Percentiles rank a stretch among this genome's conserved stretches.
phyloP scores from a whole-genome alignment of 2,888 invertebrate genomes.

The Diogma glabrata region DNA sequence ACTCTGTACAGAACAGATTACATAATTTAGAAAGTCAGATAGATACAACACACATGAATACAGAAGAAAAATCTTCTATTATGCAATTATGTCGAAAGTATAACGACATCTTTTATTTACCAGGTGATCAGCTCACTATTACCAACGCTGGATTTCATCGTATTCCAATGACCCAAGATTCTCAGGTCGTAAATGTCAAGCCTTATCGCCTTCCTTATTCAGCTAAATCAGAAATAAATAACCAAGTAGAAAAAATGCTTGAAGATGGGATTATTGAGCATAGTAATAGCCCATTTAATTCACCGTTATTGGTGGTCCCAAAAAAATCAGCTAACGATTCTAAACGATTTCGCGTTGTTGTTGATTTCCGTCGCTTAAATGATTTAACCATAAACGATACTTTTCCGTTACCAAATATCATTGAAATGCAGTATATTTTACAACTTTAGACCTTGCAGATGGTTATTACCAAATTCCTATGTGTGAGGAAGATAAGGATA shows the following conservation, averaged over 20 bases:
- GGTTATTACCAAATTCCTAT: conserved; percentile 15
- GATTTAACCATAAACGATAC: no score
- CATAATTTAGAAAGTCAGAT: not conserved
- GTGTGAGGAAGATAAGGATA: conserved; percentile 10
- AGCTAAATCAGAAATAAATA: not conserved
- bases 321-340: not conserved
- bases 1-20: not conserved
- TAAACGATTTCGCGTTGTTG: not conserved
- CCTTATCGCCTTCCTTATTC: not conserved
- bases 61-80: not conserved
- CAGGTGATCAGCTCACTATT: no score
- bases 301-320: not conserved
- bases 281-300: not conserved
- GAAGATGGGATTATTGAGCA: not conserved
- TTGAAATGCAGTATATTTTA: conserved; percentile 12
- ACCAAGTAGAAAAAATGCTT: not conserved
- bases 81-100: no score
- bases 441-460: conserved; percentile 14
- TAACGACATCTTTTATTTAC: no score
- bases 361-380: no score
- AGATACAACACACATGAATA: not conserved
- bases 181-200: not conserved
- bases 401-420: conserved; percentile 14
- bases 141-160: not conserved
- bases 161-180: not conserved